These are phyloP conservation scores for Paguma larvata DNA, from an alignment of 2,797 vertebrate species.

Conservation along the genomic window DNA sequence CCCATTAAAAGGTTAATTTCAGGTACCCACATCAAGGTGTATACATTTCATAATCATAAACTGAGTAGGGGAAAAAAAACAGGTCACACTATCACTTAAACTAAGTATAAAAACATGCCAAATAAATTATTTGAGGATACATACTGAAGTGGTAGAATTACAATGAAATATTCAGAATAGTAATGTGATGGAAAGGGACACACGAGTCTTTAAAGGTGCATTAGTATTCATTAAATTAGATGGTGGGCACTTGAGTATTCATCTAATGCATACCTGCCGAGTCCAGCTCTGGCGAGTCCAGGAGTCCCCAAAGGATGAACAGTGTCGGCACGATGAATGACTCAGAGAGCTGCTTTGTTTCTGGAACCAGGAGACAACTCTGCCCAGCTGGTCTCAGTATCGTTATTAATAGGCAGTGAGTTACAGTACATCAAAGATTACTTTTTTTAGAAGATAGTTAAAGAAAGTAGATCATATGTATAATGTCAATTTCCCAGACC, in stretches of 20 bases:
- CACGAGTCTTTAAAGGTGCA: not conserved
- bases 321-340: no score
- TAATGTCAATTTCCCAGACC: no score
- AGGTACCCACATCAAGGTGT: no score
- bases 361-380: no score
- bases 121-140: not conserved
- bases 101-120: not conserved
- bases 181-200: not conserved
- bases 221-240: not conserved
- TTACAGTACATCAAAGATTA: no score
- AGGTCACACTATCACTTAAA: not conserved
- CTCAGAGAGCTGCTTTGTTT: no score
- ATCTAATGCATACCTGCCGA: not conserved
- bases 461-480: no score
- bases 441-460: no score
- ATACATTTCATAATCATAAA: not conserved
- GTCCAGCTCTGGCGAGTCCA: no score
- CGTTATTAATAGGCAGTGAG: no score
- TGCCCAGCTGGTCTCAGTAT: no score
- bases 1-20: not conserved
- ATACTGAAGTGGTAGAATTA: not conserved
- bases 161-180: not conserved
- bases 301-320: no score
- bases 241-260: not conserved
- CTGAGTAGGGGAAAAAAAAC: not conserved